A percentile compares a stretch with the other conserved stretches of the same genome.
Evolutionary conservation across 2,797 vertebrate species (phyloP).

Genomic region (Gadopsis marmoratus): DNA sequence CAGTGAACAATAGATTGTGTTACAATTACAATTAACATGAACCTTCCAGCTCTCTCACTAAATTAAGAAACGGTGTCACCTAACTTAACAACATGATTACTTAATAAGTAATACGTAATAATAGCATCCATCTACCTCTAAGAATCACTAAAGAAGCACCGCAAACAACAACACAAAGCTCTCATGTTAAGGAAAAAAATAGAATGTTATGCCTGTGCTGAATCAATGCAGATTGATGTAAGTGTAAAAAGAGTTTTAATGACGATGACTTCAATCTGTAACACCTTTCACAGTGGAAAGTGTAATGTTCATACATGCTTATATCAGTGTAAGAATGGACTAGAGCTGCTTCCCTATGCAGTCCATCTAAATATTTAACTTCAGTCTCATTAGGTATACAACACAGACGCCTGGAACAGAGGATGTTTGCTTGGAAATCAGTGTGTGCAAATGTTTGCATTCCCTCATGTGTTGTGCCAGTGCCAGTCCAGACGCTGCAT

Average conservation of each 20-base stretch:
- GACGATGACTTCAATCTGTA: not conserved
- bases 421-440: constrained; percentile 41
- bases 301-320: not conserved
- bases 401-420: constrained; percentile 6
- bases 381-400: constrained; percentile 15
- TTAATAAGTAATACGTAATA: not conserved
- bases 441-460: constrained; percentile 11
- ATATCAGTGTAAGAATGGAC: not conserved
- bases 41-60: too few species aligned
- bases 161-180: not conserved
- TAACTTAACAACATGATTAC: not conserved
- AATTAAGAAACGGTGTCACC: too few species aligned
- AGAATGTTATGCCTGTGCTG: not conserved
- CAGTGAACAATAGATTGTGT: not conserved
- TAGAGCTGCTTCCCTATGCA: not conserved
- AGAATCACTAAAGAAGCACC: not conserved
- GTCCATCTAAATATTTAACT: constrained; percentile 37
- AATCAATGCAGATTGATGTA: not conserved
- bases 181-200: not conserved
- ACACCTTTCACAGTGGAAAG: not conserved
- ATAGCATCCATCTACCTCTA: not conserved
- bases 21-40: too few species aligned
- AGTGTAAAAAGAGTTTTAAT: not conserved
- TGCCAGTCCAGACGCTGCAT: not conserved
- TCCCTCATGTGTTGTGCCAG: not conserved